Percentiles rank a stretch among this genome's conserved stretches.
Evolutionary conservation across 1,140 invertebrate genomes (phyloP).

Genomic region (Drosophila lacertosa): DNA sequence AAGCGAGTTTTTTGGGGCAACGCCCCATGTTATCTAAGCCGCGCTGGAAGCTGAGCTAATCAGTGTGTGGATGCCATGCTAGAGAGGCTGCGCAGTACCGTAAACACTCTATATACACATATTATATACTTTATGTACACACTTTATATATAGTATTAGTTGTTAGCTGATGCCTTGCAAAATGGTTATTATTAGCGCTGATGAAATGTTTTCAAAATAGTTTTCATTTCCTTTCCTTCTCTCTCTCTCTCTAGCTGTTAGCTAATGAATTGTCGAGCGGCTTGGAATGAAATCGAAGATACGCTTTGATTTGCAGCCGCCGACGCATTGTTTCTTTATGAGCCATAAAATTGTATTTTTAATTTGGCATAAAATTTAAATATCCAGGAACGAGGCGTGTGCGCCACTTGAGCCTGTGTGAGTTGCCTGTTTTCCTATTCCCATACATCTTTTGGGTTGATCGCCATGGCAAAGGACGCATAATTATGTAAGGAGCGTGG

Average conservation of each 20-base stretch:
- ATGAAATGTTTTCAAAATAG: constrained; percentile 41
- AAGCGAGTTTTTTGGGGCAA: constrained; percentile 39
- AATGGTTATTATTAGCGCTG: constrained; percentile 48
- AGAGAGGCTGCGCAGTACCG: constrained; percentile 62
- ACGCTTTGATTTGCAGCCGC: constrained; percentile 14
- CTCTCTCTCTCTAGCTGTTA: no score
- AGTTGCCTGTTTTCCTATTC: constrained; percentile 26
- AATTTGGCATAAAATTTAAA: constrained; percentile 80
- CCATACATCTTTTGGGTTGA: constrained; percentile 38
- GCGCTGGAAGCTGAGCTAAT: constrained; percentile 53
- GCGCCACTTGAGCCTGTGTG: constrained; percentile 49
- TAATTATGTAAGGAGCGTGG: constrained; percentile 61
- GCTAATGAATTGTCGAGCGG: constrained; percentile 52
- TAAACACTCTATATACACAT: neutral
- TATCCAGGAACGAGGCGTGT: constrained; percentile 29
- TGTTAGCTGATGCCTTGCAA: constrained; percentile 10
- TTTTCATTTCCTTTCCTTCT: constrained; percentile 33
- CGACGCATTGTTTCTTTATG: constrained; percentile 50
- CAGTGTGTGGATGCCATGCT: constrained; percentile 31
- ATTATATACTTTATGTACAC: constrained; percentile 2
- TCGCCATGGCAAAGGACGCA: constrained; percentile 69
- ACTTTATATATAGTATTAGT: constrained; percentile 22
- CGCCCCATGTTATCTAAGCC: constrained; percentile 58
- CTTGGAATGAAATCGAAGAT: constrained; percentile 36
- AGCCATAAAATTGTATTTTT: constrained; percentile 74